Evolutionary conservation across 2,113 vertebrate species (phyloP).

Genomic region (Meriones unguiculatus): DNA sequence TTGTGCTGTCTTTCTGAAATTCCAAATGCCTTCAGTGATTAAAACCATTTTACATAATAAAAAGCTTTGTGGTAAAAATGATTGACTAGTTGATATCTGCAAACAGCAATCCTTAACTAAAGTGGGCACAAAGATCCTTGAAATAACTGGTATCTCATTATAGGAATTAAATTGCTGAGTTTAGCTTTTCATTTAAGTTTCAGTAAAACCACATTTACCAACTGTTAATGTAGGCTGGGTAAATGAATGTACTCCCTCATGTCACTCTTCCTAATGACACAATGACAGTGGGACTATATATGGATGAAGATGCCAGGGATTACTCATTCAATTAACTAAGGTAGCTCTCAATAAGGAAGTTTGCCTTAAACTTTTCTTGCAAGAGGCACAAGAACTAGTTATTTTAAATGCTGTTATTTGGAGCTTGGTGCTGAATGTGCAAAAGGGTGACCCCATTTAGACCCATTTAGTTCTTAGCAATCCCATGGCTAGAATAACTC

Average conservation of each 20-base stretch:
- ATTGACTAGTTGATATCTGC: conserved; percentile 69
- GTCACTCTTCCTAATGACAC: conserved; percentile 26
- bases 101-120: conserved; percentile 75
- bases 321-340: conserved; percentile 49
- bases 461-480: neutral
- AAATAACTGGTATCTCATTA: conserved; percentile 77
- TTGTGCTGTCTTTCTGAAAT: conserved; percentile 70
- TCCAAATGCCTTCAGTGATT: conserved; percentile 70
- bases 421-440: neutral
- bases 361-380: neutral
- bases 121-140: conserved; percentile 58
- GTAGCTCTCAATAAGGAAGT: neutral
- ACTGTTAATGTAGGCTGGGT: conserved; percentile 23
- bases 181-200: conserved; percentile 76
- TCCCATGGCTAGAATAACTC: neutral
- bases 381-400: neutral
- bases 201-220: conserved; percentile 58
- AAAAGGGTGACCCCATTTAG: neutral
- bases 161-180: conserved; percentile 76
- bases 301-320: neutral
- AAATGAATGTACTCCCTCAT: neutral
- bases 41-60: conserved; percentile 79
- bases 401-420: neutral
- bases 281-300: conserved; percentile 44
- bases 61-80: conserved; percentile 74